Percentiles rank a stretch among this genome's conserved stretches.
Evolutionary conservation across 2,113 vertebrate genomes (phyloP).

Genomic region (Rutilus rutilus): DNA sequence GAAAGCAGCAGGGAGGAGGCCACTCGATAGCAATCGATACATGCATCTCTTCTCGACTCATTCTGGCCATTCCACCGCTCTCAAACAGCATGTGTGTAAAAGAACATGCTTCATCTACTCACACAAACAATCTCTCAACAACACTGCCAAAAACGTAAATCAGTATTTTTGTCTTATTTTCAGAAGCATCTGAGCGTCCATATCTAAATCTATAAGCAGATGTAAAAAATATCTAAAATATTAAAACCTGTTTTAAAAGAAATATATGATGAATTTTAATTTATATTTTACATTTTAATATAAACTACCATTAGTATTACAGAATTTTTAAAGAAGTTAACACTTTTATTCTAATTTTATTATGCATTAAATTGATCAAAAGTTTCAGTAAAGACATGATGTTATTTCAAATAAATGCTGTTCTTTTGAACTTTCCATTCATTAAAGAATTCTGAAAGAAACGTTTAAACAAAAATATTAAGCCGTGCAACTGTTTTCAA

Average conservation of each 20-base stretch:
- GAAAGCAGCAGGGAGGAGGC: slow-evolving; percentile 29
- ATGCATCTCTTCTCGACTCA: slow-evolving; percentile 54
- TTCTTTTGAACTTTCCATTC: background rate
- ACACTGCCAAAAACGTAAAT: background rate
- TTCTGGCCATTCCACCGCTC: slow-evolving; percentile 44
- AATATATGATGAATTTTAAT: background rate
- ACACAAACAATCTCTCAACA: background rate
- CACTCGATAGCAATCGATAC: slow-evolving; percentile 53
- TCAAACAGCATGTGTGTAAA: slow-evolving; percentile 41
- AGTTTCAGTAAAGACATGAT: background rate
- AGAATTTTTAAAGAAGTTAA: background rate
- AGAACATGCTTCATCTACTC: background rate
- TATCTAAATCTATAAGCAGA: background rate
- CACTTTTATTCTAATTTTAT: background rate
- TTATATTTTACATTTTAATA: background rate
- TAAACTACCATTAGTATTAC: background rate
- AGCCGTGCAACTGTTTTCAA: background rate
- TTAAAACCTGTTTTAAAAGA: background rate
- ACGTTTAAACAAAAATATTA: background rate
- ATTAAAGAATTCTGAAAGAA: background rate
- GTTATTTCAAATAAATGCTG: background rate
- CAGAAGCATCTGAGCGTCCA: background rate
- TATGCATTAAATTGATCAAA: background rate
- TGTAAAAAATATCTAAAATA: no score
- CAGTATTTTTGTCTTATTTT: background rate